Evolutionary conservation across 2,797 vertebrate species (phyloP).

Genomic region (Danio choprae): DNA sequence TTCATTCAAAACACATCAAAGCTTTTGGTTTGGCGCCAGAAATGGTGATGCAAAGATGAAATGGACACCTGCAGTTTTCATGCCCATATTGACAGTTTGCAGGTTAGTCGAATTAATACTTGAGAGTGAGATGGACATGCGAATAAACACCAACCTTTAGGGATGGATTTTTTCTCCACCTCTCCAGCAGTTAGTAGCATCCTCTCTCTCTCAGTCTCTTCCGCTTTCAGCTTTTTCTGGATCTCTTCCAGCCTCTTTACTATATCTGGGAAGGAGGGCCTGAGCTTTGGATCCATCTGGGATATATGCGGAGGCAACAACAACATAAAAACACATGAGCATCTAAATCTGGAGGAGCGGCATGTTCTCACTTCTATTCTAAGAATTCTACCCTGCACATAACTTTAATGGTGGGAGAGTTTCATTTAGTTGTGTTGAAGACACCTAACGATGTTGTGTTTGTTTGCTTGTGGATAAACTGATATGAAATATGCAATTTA

Average conservation of each 20-base stretch:
- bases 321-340: conserved; percentile 55
- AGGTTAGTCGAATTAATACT: neutral
- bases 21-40: conserved; percentile 12
- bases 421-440: neutral
- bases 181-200: conserved; percentile 73
- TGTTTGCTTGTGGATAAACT: neutral
- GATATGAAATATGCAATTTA: neutral
- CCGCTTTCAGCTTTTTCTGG: conserved; percentile 80
- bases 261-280: conserved; percentile 91
- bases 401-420: neutral
- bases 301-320: conserved; percentile 29
- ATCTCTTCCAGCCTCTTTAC: conserved; percentile 87
- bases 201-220: conserved; percentile 83
- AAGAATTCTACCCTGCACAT: conserved; percentile 16
- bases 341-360: conserved; percentile 9
- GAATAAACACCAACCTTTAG: conserved; percentile 80
- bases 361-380: conserved; percentile 1
- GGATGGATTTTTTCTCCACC: conserved; percentile 80
- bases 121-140: neutral
- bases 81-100: neutral
- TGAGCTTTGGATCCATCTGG: conserved; percentile 96
- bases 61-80: neutral
- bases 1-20: conserved; percentile 17
- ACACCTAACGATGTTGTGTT: neutral
- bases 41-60: neutral